phyloP scores from a whole-genome alignment of 2,797 vertebrate genomes.

The Sebastes goodei region DNA sequence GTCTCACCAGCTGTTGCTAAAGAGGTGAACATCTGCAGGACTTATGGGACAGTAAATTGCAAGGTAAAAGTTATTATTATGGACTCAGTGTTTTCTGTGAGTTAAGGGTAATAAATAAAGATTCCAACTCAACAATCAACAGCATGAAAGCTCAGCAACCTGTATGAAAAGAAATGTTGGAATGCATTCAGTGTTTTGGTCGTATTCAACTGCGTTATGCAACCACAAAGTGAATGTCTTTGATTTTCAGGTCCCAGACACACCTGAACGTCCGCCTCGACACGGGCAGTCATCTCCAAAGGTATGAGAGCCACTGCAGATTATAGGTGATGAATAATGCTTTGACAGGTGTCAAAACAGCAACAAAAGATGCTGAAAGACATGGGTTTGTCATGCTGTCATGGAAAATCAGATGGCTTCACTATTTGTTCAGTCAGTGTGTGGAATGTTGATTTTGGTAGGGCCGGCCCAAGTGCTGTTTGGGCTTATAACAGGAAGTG shows the following conservation, averaged over 20 bases:
- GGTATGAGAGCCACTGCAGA: slow-evolving; percentile 21
- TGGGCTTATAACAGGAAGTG: too few relatives aligned
- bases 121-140: neutral
- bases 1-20: neutral
- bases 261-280: slow-evolving; percentile 35
- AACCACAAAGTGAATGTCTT: neutral
- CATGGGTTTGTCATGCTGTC: neutral
- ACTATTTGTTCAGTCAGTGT: neutral
- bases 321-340: neutral
- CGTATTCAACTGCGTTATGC: neutral
- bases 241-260: slow-evolving; percentile 12
- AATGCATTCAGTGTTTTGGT: neutral
- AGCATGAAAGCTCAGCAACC: neutral
- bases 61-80: neutral
- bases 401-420: neutral
- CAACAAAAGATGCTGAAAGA: neutral
- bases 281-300: neutral
- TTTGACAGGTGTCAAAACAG: neutral
- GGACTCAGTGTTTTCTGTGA: neutral
- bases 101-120: neutral
- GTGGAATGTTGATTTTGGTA: neutral
- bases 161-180: neutral
- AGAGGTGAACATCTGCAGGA: neutral
- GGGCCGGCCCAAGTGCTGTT: neutral
- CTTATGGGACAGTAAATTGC: neutral